Conservation (phyloP, 1,140 invertebrate genomes). For the Heliconius congener region DNA sequence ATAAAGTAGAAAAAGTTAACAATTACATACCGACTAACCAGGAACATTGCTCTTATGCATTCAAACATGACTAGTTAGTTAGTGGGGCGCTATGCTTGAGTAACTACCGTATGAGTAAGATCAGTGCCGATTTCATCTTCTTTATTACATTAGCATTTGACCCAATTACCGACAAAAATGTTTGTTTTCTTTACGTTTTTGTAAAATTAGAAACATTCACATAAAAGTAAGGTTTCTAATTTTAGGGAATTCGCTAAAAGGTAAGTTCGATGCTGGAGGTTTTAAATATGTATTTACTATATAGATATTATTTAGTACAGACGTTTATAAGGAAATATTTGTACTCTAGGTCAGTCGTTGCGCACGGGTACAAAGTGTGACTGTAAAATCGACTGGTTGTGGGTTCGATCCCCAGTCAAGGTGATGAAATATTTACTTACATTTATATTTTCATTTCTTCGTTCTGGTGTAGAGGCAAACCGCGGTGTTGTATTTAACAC, state of each 20-base stretch:
- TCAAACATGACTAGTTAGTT: neutral
- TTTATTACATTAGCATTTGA: slow-evolving; percentile 12
- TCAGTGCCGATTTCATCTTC: slow-evolving; percentile 7
- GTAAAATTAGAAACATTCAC: neutral
- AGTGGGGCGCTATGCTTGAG: neutral
- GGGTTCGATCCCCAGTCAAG: no score
- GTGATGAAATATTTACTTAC: no score
- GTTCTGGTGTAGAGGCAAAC: no score
- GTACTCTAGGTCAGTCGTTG: neutral
- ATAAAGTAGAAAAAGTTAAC: neutral
- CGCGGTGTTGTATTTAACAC: no score
- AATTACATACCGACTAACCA: neutral
- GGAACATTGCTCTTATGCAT: neutral
- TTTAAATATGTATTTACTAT: neutral
- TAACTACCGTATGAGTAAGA: neutral
- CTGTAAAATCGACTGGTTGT: no score
- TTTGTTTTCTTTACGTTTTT: neutral
- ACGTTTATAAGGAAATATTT: neutral
- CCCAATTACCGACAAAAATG: slow-evolving; percentile 1
- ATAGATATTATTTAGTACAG: neutral
- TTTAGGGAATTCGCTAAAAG: neutral
- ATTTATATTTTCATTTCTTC: no score
- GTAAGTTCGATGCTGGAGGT: neutral
- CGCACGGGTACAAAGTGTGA: no score
- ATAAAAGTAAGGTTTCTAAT: neutral